Base-by-base conservation (phyloP, 2,888 invertebrate genomes). In the Caenorhabditis sp. region DNA sequence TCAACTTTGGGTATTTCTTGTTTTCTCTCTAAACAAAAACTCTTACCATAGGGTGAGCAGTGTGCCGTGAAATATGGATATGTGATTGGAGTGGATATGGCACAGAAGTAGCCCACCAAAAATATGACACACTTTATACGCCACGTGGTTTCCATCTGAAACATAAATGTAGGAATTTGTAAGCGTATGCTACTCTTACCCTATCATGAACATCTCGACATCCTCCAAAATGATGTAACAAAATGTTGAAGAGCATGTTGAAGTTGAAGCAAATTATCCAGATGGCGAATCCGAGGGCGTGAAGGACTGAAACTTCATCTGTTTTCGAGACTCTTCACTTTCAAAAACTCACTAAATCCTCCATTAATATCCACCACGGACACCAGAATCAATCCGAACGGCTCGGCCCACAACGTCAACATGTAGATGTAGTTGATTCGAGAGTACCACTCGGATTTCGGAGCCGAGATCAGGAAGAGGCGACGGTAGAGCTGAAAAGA, bases 191-290 rank as follows among this genome's bases (percentile, higher is more conserved):
- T n/a, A n/a, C n/a, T n/a, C 38, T 61, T 68, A 90, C 90, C 66
- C 61, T 82, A 47, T 80, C 56, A 51, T 85, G 86, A 38, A 82
- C 58, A 26, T 89, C 79, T 10, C 87, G 54, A 31, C 87, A 73
- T 2, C 90, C 90, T 35, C 89, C 88, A 63, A 85, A 89, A 61
- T 91, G 88, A 51, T 90, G 90, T 1, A 91, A 80, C 12, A 91
- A 73, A 2, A 88, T 80, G 73, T 91, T 91, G 81, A 92, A 89
- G 12, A 91, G 82, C 87, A 91, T 90, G 64, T 91, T 91, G 80
- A 91, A 90, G 80, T 90, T 89, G 85, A 92, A 91, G 19, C 85
- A 76, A 19, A 88, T 87, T 10, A 91, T 84, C 91, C 91, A 91
- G 10, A 90, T 79, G 0, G 88, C 88, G 69, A 89, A 91, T 49